Evolutionary conservation across 2,888 invertebrate species (phyloP), one percentile per base, ranked within the genome.

Genomic region (Eristalis intricaria): DNA sequence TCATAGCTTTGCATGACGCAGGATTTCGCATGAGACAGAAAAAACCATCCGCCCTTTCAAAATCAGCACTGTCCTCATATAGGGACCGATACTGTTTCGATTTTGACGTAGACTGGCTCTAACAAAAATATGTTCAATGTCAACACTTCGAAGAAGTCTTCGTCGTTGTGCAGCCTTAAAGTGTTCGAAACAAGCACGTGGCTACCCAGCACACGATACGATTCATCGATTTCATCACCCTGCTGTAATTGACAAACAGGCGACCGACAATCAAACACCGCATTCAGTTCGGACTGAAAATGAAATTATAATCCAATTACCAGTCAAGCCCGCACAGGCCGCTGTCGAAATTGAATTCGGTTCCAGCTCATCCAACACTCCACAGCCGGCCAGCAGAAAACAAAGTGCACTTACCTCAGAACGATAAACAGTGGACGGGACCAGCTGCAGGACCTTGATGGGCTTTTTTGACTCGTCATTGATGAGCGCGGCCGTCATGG

Each of bases 391-490:
- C 32, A 32, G 8, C 38, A 4, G 38, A 23, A 19, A 43, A 35
- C 22, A 22, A 32, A 0, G 19, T 26, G 22, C 40, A 69, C 84
- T 77, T 90, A 94, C 94, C 92, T 94, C 94, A 7, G 91, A 91
- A 50, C 93, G 92, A 88, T 94, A 94, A 82, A 92, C 92, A n/a
- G 92, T 90, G 3, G 92, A 91, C 8, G 94, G 92, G 60, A 94
- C 93, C 23, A 93, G 91, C 89, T 93, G 94, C 13, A 94, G 90
- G 23, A 94, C 90, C 10, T 93, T 91, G 5, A 94, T 92, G 0
- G 94, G 93, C 43, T 93, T 91, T 74, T 92, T 91, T 22, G 94
- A 94, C 88, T 94, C 94, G 84, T 94, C 94, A 89, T 94, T 92
- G 15, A 94, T 92, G 11, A 92, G 90, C 5, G 94, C 93, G 3